A percentile compares a stretch with the other conserved stretches of the same genome.
phyloP scores from a whole-genome alignment of 2,113 vertebrate species.

The Alligator sinensis region DNA sequence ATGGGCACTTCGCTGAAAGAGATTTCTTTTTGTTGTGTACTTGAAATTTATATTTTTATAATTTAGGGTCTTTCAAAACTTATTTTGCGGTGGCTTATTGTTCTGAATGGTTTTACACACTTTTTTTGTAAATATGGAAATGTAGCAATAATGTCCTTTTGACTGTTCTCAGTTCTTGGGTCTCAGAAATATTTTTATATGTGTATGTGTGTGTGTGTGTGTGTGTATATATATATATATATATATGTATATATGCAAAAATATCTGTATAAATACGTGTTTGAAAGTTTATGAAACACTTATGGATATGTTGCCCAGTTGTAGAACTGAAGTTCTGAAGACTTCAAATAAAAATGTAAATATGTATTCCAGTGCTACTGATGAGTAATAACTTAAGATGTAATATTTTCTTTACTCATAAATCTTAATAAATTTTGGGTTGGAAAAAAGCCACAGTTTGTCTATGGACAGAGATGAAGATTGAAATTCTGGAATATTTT shows the following conservation, averaged over 20 bases:
- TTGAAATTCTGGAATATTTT: not conserved
- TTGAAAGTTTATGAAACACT: conserved; percentile 77
- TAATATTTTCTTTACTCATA: conserved; percentile 23
- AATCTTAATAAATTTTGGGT: conserved; percentile 40
- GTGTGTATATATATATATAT: conserved; percentile 5
- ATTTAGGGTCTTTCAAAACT: conserved; percentile 74
- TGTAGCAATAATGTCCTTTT: conserved; percentile 87
- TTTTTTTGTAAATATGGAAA: conserved; percentile 85
- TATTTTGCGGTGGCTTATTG: conserved; percentile 81
- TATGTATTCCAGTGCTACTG: conserved; percentile 41
- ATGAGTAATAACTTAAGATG: conserved; percentile 33
- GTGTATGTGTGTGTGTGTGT: too few species aligned
- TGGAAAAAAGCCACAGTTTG: conserved; percentile 15
- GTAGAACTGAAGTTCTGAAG: conserved; percentile 76
- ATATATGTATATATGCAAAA: conserved; percentile 84
- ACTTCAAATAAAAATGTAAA: conserved; percentile 86
- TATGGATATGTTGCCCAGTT: conserved; percentile 75
- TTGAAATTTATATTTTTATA: conserved; percentile 89
- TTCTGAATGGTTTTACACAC: conserved; percentile 79
- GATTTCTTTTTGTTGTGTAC: conserved; percentile 73
- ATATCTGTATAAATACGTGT: conserved; percentile 85
- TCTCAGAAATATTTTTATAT: conserved; percentile 85
- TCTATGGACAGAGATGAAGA: not conserved
- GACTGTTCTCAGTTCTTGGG: conserved; percentile 79
- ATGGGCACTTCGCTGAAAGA: conserved; percentile 77